Evolutionary conservation across 2,797 vertebrate species (phyloP).

Genomic region (Halcyon chelicuti): DNA sequence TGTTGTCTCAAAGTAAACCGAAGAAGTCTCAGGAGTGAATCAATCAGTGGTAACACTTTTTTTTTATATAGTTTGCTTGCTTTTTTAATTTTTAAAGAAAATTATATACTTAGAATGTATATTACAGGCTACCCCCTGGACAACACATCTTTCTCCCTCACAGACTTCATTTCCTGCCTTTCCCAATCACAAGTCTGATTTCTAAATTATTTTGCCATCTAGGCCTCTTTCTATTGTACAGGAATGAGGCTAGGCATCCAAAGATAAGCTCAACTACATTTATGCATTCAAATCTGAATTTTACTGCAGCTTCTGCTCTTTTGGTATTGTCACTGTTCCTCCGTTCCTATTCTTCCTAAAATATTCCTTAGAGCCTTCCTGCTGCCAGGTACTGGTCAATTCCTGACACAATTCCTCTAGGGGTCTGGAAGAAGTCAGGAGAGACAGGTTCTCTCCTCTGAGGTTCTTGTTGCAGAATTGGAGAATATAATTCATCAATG

Average conservation of each 20-base stretch:
- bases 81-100: background rate
- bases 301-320: constrained; percentile 13
- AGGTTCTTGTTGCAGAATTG: background rate
- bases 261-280: constrained; percentile 4
- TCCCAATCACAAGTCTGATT: constrained; percentile 2
- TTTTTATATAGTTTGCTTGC: background rate
- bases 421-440: background rate
- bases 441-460: background rate
- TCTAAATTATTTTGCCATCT: constrained; percentile 51
- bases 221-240: background rate
- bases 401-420: background rate
- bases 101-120: background rate
- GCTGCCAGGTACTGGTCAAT: background rate
- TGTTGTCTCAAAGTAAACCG: background rate
- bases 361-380: background rate
- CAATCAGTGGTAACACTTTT: background rate
- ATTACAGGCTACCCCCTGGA: background rate
- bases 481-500: background rate
- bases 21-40: background rate
- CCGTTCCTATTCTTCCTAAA: background rate
- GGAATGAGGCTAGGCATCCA: background rate
- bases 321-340: background rate
- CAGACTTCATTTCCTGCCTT: background rate
- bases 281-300: constrained; percentile 31
- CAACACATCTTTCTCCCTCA: background rate